Evolutionary conservation across 2,113 vertebrate species (phyloP).

Genomic region (Casuarius casuarius): DNA sequence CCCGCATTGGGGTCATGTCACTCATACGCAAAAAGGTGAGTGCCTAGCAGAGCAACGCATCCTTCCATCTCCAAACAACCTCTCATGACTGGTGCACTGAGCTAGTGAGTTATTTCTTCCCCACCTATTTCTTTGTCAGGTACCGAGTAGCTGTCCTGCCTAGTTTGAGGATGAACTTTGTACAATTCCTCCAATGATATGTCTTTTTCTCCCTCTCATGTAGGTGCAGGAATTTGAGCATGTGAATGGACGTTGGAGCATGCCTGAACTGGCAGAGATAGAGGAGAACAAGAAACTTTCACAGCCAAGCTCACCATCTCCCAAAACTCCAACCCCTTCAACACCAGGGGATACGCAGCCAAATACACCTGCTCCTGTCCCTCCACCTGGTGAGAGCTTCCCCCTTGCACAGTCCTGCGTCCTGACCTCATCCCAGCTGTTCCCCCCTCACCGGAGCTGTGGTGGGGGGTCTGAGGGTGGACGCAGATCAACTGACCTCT

Average conservation of each 20-base stretch:
- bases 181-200: fast-evolving
- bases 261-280: conserved; percentile 96
- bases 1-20: conserved; percentile 98
- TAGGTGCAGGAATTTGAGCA: conserved; percentile 99
- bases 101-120: neutral
- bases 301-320: conserved; percentile 87
- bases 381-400: conserved; percentile 73
- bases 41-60: neutral
- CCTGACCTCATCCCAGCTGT: conserved; percentile 45
- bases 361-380: conserved; percentile 89
- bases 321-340: conserved; percentile 84
- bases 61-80: fast-evolving
- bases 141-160: neutral
- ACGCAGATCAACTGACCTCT: conserved; percentile 76
- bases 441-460: conserved; percentile 57
- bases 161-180: neutral
- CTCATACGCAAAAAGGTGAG: conserved; percentile 96
- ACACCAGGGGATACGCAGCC: conserved; percentile 96
- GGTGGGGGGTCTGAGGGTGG: conserved; percentile 66
- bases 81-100: neutral
- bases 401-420: neutral
- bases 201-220: neutral
- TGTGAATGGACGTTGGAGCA: conserved; percentile 97
- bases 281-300: conserved; percentile 95
- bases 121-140: neutral